Evolutionary conservation across 2,888 invertebrate species (phyloP), one percentile per base, ranked within the genome.

Genomic region (Hirtodrosophila alboralis): DNA sequence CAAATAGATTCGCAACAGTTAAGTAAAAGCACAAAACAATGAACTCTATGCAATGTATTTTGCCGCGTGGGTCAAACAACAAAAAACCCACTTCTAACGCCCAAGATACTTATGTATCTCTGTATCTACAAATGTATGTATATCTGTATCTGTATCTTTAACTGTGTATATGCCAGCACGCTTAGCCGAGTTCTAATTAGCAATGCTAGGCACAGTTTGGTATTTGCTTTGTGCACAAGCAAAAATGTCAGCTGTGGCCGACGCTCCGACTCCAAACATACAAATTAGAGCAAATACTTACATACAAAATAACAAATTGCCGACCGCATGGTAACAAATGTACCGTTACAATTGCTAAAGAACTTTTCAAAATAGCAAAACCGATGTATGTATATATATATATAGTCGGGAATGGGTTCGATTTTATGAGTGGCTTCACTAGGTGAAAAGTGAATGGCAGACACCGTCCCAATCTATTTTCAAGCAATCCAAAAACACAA

Each of bases 241-340:
- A 79, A 84, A 78, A 80, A 83, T 83, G 84, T 81, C 84, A 79
- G 79, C 79, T 81, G 84, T 53, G 57, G 43, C 56, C 54, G 57
- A 26, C 36, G 26, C 31, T 30, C 34, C 12, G 8, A 12, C 66
- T 60, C 44, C 58, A 60, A 58, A 72, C 80, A 73, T 76, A 75
- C 86, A 85, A 81, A 81, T 81, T 81, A 84, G 85, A 83, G 80
- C 84, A 83, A 75, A 81, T 79, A 75, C 56, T 67, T 66, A 70
- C 62, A 71, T 60, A 76, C 60, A 67, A 78, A 23, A 72, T 73
- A 79, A 73, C 70, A 75, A 85, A 83, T 85, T 75, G 80, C 62
- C 36, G 54, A 44, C 80, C 77, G 83, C 72, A 76, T 79, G 80
- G 85, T 70, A 81, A 81, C 85, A 79, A 79, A 83, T 62, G 69